Percentiles rank a stretch among this genome's conserved stretches.
Evolutionary conservation across 2,888 invertebrate genomes (phyloP).

Genomic region (Taenaris catops): DNA sequence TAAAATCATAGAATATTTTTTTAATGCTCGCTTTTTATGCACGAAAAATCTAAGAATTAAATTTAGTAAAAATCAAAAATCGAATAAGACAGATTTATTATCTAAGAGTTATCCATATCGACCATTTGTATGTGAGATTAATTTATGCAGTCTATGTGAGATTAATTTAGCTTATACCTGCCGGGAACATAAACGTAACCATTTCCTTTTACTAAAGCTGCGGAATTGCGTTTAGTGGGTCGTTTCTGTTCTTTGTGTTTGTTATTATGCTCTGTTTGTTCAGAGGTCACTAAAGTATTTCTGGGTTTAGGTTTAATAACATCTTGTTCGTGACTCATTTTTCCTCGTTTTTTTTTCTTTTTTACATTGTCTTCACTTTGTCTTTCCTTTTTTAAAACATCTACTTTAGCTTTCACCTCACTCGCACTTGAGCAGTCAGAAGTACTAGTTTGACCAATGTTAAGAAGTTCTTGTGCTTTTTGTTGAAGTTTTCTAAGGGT

Average conservation of each 20-base stretch:
- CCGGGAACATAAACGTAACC: conserved; percentile 20
- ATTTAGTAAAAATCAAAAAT: too few relatives aligned
- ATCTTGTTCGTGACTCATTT: conserved; percentile 15
- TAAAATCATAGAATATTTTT: too few relatives aligned
- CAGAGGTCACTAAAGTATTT: conserved; percentile 9
- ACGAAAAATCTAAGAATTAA: too few relatives aligned
- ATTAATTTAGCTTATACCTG: conserved; percentile 21
- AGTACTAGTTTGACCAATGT: conserved; percentile 47
- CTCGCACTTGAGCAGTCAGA: conserved; percentile 46
- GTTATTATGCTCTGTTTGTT: conserved; percentile 8
- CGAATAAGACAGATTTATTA: too few relatives aligned
- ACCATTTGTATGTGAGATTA: too few relatives aligned
- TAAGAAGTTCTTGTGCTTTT: conserved; percentile 62
- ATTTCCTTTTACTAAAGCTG: conserved; percentile 14
- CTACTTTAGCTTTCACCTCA: conserved; percentile 27
- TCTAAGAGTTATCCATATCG: too few relatives aligned
- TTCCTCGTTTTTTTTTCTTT: conserved; percentile 4
- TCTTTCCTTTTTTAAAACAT: conserved; percentile 9
- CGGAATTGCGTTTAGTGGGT: conserved; percentile 7
- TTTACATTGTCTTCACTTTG: conserved; percentile 6
- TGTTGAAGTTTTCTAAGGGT: conserved; percentile 58
- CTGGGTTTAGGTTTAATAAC: conserved; percentile 21
- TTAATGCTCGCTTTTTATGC: too few relatives aligned
- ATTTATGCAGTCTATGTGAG: too few relatives aligned
- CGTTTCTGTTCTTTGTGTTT: conserved; percentile 19